Evolutionary conservation across 2,888 invertebrate genomes (phyloP).

Genomic region (Caenorhabditis doughertyi): DNA sequence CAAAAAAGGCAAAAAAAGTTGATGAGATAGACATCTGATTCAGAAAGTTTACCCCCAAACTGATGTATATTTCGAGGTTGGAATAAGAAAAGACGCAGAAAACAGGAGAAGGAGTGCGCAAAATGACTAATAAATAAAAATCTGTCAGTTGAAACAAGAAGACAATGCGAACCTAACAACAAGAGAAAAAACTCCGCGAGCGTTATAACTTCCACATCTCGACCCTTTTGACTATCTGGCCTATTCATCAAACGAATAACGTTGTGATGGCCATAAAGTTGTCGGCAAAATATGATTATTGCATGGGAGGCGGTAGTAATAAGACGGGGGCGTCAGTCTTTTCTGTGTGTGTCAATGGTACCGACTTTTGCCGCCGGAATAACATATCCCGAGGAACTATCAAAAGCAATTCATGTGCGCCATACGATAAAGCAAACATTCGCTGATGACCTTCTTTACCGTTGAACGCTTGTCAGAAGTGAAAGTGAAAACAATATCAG

Average conservation of each 20-base stretch:
- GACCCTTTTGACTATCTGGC: slow-evolving; percentile 46
- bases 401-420: slow-evolving; percentile 46
- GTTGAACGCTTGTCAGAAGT: slow-evolving; percentile 56
- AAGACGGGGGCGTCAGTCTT: slow-evolving; percentile 39
- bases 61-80: slow-evolving; percentile 29
- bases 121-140: slow-evolving; percentile 47
- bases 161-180: background rate
- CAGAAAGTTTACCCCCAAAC: slow-evolving; percentile 8
- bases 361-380: slow-evolving; percentile 51
- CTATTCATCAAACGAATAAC: slow-evolving; percentile 53
- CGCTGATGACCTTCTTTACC: slow-evolving; percentile 50
- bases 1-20: slow-evolving; percentile 9
- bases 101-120: slow-evolving; percentile 12
- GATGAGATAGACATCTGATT: slow-evolving; percentile 45
- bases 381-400: slow-evolving; percentile 29
- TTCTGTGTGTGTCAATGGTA: slow-evolving; percentile 54
- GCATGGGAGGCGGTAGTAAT: slow-evolving; percentile 53
- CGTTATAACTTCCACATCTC: slow-evolving; percentile 24
- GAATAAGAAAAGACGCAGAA: background rate
- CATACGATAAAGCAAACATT: slow-evolving; percentile 53
- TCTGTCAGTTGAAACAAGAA: slow-evolving; percentile 27
- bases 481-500: slow-evolving; percentile 48
- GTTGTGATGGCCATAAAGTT: slow-evolving; percentile 49
- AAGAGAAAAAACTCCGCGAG: slow-evolving; percentile 40
- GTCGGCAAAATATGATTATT: slow-evolving; percentile 63